Base-by-base conservation (phyloP, 1,140 invertebrate species). In the Cecropterus lyciades region DNA sequence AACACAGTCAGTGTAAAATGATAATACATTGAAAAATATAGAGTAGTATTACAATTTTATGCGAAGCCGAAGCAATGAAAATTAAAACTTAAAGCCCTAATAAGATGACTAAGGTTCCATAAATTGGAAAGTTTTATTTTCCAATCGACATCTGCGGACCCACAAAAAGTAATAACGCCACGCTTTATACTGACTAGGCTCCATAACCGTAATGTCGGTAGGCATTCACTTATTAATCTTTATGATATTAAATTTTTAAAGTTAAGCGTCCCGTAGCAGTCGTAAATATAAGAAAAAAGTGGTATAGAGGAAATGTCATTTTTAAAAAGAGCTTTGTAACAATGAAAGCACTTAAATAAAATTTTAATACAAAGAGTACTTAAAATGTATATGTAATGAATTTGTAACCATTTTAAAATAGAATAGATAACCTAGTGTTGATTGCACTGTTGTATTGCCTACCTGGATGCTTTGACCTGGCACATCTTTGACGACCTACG, bases 181-280 rank as follows among this genome's bases (percentile, higher is more conserved):
- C 20, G 11, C 27, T 40, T 55, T 55, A 55, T 55, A 55, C 24
- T 55, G 40, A 55, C 40, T 33, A 40, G 30, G 27, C 11, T n/a
- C 52, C 14, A 55, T 55, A 55, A 55, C 52, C 52, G 17, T 55
- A 55, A 55, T 55, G 52, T 40, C 16, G 52, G 52, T 30, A 40
- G 11, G 30, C 52, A 55, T 16, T 55, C 52, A 55, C 33, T 55
- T 55, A 55, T 55, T 55, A 55, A 55, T 55, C 52, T 55, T 55
- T 55, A 55, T 55, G 52, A 40, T 55, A 55, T 55, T 55, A 55
- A 37, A 17, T 40, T 40, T 55, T 40, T 49, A 27, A 55, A 55
- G 52, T 10, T 11, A 33, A 15, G 14, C 49, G 52, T 16, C 52
- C 52, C 11, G 9, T 11, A 37, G 7, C n/a, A 37, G 49, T 37